Percentiles rank a stretch among this genome's conserved stretches.
These are phyloP conservation scores for Amblyopsis hoosieri DNA, from an alignment of 2,797 vertebrate genomes.

Conservation along the genomic window DNA sequence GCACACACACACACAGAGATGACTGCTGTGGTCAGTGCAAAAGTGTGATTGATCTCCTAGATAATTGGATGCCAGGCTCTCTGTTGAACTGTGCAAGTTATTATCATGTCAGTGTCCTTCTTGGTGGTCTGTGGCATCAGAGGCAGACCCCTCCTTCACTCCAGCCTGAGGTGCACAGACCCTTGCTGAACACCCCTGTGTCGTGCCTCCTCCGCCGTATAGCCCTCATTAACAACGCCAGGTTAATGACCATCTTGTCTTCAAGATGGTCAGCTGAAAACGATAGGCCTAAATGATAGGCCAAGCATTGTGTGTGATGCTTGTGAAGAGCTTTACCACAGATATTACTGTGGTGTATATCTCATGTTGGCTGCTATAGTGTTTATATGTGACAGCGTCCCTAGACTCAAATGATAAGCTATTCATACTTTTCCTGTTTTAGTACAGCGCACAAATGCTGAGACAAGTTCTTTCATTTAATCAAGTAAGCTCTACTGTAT, in stretches of 20 bases:
- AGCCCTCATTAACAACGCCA: slow-evolving; percentile 31
- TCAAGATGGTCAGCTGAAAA: too few relatives aligned
- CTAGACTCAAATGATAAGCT: too few relatives aligned
- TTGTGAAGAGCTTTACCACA: slow-evolving; percentile 12
- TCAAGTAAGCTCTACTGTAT: too few relatives aligned
- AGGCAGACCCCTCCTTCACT: slow-evolving; percentile 50
- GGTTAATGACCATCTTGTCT: neutral
- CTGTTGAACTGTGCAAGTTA: slow-evolving; percentile 60
- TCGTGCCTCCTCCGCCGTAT: slow-evolving; percentile 35
- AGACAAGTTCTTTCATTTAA: too few relatives aligned
- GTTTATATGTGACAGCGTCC: too few relatives aligned
- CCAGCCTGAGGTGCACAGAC: slow-evolving; percentile 33
- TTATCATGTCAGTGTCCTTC: slow-evolving; percentile 52
- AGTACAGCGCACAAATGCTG: too few relatives aligned
- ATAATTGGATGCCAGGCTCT: slow-evolving; percentile 60
- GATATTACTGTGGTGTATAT: slow-evolving; percentile 29
- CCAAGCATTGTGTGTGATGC: too few relatives aligned
- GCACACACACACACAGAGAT: slow-evolving; percentile 1
- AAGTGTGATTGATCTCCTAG: slow-evolving; percentile 50
- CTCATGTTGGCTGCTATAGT: too few relatives aligned
- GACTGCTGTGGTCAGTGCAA: slow-evolving; percentile 7
- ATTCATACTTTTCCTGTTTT: too few relatives aligned
- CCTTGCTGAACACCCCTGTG: slow-evolving; percentile 36
- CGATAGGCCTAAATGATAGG: too few relatives aligned
- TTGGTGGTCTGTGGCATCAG: slow-evolving; percentile 34